Evolutionary conservation across 2,797 vertebrate genomes (phyloP), one percentile per base, ranked within the genome.

Genomic region (Scolopax bukidnonensis): DNA sequence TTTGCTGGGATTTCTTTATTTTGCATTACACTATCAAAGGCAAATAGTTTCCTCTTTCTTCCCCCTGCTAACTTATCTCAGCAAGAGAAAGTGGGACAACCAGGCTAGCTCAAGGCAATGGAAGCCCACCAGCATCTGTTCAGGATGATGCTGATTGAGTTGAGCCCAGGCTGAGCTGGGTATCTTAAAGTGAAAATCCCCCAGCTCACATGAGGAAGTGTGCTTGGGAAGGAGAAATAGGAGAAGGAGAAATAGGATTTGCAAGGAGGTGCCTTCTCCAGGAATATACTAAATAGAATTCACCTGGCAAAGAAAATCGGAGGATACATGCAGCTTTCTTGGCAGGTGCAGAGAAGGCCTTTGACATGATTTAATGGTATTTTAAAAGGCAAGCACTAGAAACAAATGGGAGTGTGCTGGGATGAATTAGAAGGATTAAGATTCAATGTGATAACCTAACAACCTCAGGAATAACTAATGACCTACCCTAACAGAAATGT

Each of bases 361-460:
- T 68, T 89, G 92, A 94, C 95, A 83, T 96, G 96, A 96, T 95
- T 97, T 96, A 97, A 95, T 85, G 75, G 65, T 56, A 73, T 83
- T 87, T 87, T 95, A 90, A 95, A 95, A 95, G 81, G 86, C 94
- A 90, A 95, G 92, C 86, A 56, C 86, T 84, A 77, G 94, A 84
- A 95, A 94, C 86, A 95, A 95, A 96, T 80, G 94, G 73, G 81
- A 83, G 64, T 90, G 75, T 36, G 32, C 71, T 89, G 95, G 94
- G 94, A 87, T 92, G 90, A 94, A 96, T 96, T 96, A 97, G 95
- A 77, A 89, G 84, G 93, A 96, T 96, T 95, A 95, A 93, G 93
- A 93, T 95, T 93, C 91, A 74, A 84, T 96, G 86, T 0, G 92
- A 95, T 96, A 95, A 95, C 94, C 95, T 90, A 93, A 94, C 71